phyloP scores from a whole-genome alignment of 1,140 invertebrate species.

The Euura lappo region DNA sequence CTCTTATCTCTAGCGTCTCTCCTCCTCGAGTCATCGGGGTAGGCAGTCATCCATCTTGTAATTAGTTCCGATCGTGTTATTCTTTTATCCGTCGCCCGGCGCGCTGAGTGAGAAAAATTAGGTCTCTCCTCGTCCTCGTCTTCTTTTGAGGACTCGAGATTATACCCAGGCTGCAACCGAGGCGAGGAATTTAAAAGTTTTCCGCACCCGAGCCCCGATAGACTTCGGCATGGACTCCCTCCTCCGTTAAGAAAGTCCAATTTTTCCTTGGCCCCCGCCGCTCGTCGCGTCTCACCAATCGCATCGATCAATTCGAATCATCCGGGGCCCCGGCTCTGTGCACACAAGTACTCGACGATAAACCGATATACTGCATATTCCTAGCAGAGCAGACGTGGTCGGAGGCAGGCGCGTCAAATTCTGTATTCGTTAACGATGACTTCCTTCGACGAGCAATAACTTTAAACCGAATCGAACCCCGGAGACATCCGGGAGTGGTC shows the following conservation, averaged over 20 bases:
- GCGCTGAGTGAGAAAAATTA: constrained; percentile 9
- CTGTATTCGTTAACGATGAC: constrained; percentile 34
- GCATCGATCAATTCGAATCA: too few species aligned
- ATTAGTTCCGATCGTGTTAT: constrained; percentile 15
- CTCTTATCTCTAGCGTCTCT: constrained; percentile 1
- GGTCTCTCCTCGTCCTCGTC: too few species aligned
- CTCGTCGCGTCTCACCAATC: too few species aligned
- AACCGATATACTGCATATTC: too few species aligned
- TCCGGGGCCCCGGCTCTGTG: too few species aligned
- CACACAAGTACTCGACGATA: too few species aligned
- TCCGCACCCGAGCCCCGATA: too few species aligned
- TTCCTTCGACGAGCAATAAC: constrained; percentile 42
- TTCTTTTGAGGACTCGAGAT: not conserved
- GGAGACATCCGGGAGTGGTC: constrained; percentile 53
- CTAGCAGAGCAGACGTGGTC: not conserved
- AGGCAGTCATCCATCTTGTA: constrained; percentile 10
- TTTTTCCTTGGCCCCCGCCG: too few species aligned
- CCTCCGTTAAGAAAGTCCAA: not conserved
- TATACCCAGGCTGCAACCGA: not conserved
- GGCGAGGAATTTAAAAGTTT: too few species aligned
- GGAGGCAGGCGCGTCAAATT: not conserved
- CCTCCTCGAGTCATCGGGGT: not conserved
- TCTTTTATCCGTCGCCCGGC: constrained; percentile 8
- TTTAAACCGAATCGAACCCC: constrained; percentile 54
- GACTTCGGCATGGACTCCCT: too few species aligned